phyloP scores from a whole-genome alignment of 2,888 invertebrate species.

The Pocota personata region DNA sequence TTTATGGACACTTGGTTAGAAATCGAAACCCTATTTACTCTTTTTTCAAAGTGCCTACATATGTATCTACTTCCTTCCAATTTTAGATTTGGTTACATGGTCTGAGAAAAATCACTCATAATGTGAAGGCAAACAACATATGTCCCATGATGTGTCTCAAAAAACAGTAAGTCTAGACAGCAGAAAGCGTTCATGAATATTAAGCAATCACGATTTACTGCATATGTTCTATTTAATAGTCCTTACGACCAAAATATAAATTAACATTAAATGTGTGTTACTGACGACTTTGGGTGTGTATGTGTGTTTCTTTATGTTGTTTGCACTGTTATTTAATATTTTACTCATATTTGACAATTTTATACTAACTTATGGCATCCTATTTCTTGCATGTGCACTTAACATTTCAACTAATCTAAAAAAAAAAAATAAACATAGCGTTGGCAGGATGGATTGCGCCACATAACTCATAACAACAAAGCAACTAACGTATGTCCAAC shows the following conservation, averaged over 20 bases:
- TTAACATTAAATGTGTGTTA: background rate
- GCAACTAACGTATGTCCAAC: conserved; percentile 97
- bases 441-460: conserved; percentile 95
- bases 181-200: background rate
- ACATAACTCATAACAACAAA: conserved; percentile 97
- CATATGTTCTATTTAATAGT: conserved; percentile 38
- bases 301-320: conserved; percentile 26
- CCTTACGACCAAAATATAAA: background rate
- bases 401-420: conserved; percentile 44
- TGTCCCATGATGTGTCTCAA: conserved; percentile 99
- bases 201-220: conserved; percentile 13
- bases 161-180: conserved; percentile 96
- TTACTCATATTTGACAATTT: background rate
- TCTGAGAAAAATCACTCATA: conserved; percentile 97
- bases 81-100: conserved; percentile 97
- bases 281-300: background rate
- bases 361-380: conserved; percentile 1
- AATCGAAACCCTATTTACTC: background rate
- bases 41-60: background rate
- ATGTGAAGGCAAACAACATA: conserved; percentile 99
- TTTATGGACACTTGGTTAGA: background rate
- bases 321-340: background rate
- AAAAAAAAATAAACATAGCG: conserved; percentile 84
- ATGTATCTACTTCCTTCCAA: conserved; percentile 62
- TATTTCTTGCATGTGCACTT: conserved; percentile 56